Conservation (phyloP, 2,888 invertebrate genomes). For the Aphodius granarius region DNA sequence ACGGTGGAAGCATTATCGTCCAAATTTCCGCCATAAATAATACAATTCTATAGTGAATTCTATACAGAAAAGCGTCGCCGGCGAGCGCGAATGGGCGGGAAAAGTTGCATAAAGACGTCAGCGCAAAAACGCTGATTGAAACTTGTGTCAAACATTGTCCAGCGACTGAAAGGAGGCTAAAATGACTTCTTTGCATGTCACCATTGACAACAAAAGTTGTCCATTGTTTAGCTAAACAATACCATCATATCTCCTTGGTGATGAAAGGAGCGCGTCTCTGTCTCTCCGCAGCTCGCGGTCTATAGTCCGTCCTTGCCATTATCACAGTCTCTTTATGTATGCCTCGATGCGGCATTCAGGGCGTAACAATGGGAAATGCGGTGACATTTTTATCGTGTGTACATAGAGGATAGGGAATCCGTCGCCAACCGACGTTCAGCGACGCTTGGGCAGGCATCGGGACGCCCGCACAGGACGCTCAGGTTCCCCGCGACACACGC, state of each 20-base stretch:
- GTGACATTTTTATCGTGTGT: constrained; percentile 51
- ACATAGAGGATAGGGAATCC: constrained; percentile 47
- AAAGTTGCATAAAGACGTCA: constrained; percentile 36
- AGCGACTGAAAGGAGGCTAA: constrained; percentile 46
- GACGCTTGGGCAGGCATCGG: neutral
- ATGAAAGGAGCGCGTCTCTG: constrained; percentile 43
- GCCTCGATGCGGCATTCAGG: constrained; percentile 49
- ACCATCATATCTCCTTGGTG: constrained; percentile 52
- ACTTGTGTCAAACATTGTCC: constrained; percentile 49
- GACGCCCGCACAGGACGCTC: too few species aligned
- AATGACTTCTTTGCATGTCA: constrained; percentile 53
- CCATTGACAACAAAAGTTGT: constrained; percentile 52
- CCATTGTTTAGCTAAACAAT: constrained; percentile 53
- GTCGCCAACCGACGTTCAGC: constrained; percentile 21
- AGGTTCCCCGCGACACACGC: constrained; percentile 28
- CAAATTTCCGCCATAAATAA: neutral
- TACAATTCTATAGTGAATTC: neutral
- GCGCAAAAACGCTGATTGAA: constrained; percentile 46
- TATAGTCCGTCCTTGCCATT: constrained; percentile 43
- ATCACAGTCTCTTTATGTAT: constrained; percentile 49
- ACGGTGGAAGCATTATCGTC: neutral
- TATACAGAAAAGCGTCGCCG: constrained; percentile 7
- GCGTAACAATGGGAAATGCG: constrained; percentile 50
- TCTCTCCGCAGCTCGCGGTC: constrained; percentile 31
- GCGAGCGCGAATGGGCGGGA: constrained; percentile 25